Conservation (phyloP, 1,140 invertebrate genomes). For the Riptortus pedestris region DNA sequence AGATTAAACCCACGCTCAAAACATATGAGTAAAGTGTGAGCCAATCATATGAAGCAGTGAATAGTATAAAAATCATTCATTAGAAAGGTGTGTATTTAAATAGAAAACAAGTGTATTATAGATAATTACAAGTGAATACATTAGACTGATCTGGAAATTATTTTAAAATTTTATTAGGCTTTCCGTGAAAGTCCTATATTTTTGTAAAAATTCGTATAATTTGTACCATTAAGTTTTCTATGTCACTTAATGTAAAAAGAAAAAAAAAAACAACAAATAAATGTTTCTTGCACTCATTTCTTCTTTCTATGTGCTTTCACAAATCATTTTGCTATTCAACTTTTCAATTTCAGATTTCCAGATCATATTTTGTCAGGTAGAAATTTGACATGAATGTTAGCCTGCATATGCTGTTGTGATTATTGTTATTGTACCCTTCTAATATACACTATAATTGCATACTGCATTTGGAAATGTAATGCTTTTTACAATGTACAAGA, state of each 20-base stretch:
- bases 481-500: background rate
- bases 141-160: slow-evolving; percentile 25
- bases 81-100: background rate
- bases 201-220: slow-evolving; percentile 18
- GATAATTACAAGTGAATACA: slow-evolving; percentile 9
- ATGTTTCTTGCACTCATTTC: slow-evolving; percentile 8
- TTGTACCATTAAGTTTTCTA: slow-evolving; percentile 14
- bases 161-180: slow-evolving; percentile 21
- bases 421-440: background rate
- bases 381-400: slow-evolving; percentile 12
- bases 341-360: slow-evolving; percentile 12
- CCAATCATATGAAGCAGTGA: too few species aligned
- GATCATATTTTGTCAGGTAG: slow-evolving; percentile 20
- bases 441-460: background rate
- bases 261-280: slow-evolving; percentile 8
- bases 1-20: too few species aligned
- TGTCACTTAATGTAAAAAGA: background rate
- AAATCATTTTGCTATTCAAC: background rate
- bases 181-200: slow-evolving; percentile 26
- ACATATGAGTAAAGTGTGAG: too few species aligned
- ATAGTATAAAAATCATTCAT: background rate
- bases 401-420: slow-evolving; percentile 10
- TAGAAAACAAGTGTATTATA: slow-evolving; percentile 9
- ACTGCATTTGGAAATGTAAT: background rate
- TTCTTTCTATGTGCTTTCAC: background rate